Conservation (phyloP, 1,140 invertebrate species). For the Drosophila varians region DNA sequence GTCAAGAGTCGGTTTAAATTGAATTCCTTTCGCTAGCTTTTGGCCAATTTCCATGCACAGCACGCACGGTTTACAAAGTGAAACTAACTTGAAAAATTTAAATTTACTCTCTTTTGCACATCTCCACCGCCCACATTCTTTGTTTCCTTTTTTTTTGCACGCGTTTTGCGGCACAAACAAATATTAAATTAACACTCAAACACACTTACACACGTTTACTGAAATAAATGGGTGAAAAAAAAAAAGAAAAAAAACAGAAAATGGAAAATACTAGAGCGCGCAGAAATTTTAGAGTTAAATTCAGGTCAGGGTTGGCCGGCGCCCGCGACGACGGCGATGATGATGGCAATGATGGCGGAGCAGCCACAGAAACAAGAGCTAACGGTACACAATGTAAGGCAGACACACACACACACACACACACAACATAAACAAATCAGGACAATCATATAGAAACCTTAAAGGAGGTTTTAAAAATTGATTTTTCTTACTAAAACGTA, state of each 20-base stretch:
- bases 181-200: constrained; percentile 67
- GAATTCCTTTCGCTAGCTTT: not conserved
- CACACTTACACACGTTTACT: constrained; percentile 31
- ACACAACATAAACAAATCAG: not conserved
- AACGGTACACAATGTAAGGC: constrained; percentile 43
- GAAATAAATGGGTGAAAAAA: constrained; percentile 10
- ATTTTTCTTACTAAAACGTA: no score
- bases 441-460: not conserved
- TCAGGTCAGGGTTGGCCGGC: constrained; percentile 70
- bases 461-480: no score
- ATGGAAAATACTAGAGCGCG: constrained; percentile 37
- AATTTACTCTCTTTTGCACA: constrained; percentile 31
- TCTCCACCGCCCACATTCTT: not conserved
- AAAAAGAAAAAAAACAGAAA: constrained; percentile 22
- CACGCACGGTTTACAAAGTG: constrained; percentile 21
- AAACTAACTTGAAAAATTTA: constrained; percentile 53
- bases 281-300: constrained; percentile 69
- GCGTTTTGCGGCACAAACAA: constrained; percentile 32
- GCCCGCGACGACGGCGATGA: constrained; percentile 47
- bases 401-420: constrained; percentile 54
- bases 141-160: not conserved
- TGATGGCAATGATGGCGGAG: constrained; percentile 36
- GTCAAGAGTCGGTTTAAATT: not conserved
- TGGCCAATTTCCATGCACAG: not conserved
- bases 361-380: constrained; percentile 28